These are phyloP conservation scores for Hymenochirus boettgeri DNA, from an alignment of 2,113 vertebrate genomes.

Conservation along the genomic window DNA sequence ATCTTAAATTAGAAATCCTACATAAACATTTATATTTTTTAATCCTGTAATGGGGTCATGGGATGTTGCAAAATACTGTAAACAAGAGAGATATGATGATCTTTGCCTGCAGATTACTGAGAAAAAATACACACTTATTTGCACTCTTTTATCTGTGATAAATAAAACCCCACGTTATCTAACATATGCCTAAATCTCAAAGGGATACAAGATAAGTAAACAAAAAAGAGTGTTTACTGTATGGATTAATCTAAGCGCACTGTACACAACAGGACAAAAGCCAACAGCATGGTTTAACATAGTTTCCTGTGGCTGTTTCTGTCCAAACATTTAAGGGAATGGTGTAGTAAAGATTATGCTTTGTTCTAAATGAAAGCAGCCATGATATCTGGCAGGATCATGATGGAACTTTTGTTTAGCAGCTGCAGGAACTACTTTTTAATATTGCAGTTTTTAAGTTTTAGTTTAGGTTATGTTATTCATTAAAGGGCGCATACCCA, in stretches of 20 bases:
- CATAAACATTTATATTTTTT: too few species aligned
- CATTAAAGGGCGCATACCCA: too few species aligned
- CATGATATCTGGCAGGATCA: too few species aligned
- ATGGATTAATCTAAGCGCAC: constrained; percentile 10
- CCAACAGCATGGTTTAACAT: neutral
- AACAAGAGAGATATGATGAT: neutral
- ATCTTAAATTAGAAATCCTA: too few species aligned
- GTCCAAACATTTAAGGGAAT: constrained; percentile 21
- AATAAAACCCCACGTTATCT: constrained; percentile 21
- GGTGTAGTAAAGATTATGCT: too few species aligned
- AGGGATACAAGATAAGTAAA: constrained; percentile 6
- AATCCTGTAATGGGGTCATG: too few species aligned
- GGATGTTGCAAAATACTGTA: too few species aligned
- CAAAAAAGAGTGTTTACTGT: constrained; percentile 19
- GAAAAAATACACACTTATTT: neutral
- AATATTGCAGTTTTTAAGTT: too few species aligned
- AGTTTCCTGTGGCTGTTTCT: constrained; percentile 4
- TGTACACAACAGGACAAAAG: neutral
- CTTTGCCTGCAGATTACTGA: neutral
- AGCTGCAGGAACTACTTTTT: too few species aligned
- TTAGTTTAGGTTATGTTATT: too few species aligned
- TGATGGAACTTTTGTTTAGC: too few species aligned
- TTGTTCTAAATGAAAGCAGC: too few species aligned
- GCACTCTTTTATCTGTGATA: constrained; percentile 6
- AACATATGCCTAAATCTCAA: constrained; percentile 15